phyloP scores from a whole-genome alignment of 2,797 vertebrate genomes.

The Pithecia hirsuta region DNA sequence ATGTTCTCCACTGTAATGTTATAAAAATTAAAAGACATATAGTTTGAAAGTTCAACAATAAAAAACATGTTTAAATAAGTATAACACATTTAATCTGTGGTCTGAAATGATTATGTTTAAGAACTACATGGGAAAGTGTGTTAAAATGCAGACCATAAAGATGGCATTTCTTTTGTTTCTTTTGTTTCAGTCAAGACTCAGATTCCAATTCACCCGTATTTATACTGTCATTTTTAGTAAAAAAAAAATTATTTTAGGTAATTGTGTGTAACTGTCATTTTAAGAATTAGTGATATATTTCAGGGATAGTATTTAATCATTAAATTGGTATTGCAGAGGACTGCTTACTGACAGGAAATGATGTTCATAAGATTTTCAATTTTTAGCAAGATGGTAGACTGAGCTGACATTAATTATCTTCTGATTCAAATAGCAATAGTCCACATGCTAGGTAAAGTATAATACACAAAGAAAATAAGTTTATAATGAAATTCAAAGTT shows the following conservation, averaged over 20 bases:
- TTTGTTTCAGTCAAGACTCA: background rate
- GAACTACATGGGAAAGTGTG: background rate
- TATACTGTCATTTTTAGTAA: background rate
- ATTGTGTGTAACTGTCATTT: background rate
- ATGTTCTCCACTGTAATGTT: background rate
- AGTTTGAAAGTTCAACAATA: background rate
- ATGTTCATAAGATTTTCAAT: background rate
- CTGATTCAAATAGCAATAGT: background rate
- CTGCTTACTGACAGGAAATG: conserved; percentile 3
- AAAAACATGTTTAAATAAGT: background rate
- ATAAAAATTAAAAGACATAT: background rate
- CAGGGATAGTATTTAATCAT: background rate
- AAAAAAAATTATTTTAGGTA: background rate
- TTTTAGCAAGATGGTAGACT: background rate
- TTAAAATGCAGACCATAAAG: background rate
- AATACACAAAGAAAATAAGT: background rate
- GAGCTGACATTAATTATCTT: background rate
- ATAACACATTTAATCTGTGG: background rate
- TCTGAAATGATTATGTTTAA: background rate
- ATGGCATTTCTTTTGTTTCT: background rate
- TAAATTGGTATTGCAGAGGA: background rate
- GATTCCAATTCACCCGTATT: background rate
- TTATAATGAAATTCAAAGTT: background rate
- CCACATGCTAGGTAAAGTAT: background rate
- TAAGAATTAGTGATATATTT: conserved; percentile 27